Base-by-base conservation (phyloP, 2,888 invertebrate species). In the Oxyscelio sp. region DNA sequence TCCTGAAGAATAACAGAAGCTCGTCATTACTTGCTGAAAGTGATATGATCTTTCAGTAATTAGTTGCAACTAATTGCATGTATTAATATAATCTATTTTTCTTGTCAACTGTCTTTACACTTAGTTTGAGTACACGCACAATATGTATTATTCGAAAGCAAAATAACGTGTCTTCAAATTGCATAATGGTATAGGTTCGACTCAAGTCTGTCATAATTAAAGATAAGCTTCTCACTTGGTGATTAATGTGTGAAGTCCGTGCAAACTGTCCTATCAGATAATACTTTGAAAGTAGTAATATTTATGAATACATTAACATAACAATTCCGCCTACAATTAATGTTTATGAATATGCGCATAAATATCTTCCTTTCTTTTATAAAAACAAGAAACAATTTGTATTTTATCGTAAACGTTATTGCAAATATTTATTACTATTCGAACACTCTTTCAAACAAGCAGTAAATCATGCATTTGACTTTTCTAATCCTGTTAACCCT, bases 21-120 rank as follows among this genome's bases (percentile, higher is more conserved):
- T 90, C 90, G 90, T 90, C 90, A 92, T 91, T 90, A 90, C 89
- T 88, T 89, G 88, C 87, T 85, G 83, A 87, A 86, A 90, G 87
- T 91, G 92, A 92, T 92, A 92, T 90, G 91, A 92, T 92, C 92
- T 92, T 87, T 81, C 87, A 88, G 90, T 92, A 92, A 92, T 92
- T 92, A 92, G 90, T 89, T 82, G 87, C 82, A 85, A 83, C 88
- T 90, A 92, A 92, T 92, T 90, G 88, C 90, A 90, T 89, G 88
- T 85, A 82, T 85, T 79, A 86, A 86, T 85, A 85, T 52, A 87
- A 88, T 81, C 74, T 84, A 77, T 87, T 87, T 86, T 81, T 81
- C 85, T 66, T 66, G 73, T 66, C 73, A 66, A 79, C 79, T 65
- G 58, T 31, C 56, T 65, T 65, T 65, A 73, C 24, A 27, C 27